Evolutionary conservation across 2,113 vertebrate genomes (phyloP).

Genomic region (Pungitius pungitius): DNA sequence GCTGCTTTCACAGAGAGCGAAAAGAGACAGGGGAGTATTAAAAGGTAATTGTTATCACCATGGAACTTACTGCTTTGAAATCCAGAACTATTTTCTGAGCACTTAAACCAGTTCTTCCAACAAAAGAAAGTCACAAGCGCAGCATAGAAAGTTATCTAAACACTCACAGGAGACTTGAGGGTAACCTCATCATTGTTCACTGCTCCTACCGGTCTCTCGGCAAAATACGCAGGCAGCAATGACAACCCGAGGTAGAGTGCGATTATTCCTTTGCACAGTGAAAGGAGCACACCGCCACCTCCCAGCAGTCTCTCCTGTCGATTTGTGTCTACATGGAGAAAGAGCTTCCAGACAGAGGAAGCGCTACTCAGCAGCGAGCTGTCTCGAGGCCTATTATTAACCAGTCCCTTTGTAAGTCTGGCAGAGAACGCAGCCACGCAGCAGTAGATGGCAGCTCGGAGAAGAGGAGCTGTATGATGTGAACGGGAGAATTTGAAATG

Average conservation of each 20-base stretch:
- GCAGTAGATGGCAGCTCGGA: conserved; percentile 46
- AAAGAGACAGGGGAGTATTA: conserved; percentile 52
- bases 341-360: conserved; percentile 59
- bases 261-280: conserved; percentile 62
- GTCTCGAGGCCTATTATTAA: conserved; percentile 73
- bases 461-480: conserved; percentile 46
- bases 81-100: conserved; percentile 14
- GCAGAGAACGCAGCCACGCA: conserved; percentile 31
- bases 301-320: conserved; percentile 65
- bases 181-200: conserved; percentile 49
- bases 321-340: conserved; percentile 59
- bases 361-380: conserved; percentile 57
- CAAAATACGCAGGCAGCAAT: conserved; percentile 61
- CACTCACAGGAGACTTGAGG: conserved; percentile 7
- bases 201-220: conserved; percentile 41
- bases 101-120: conserved; percentile 1
- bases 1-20: conserved; percentile 87
- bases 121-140: conserved; percentile 11
- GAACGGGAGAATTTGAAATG: conserved; percentile 48
- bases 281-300: conserved; percentile 64
- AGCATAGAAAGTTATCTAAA: conserved; percentile 18
- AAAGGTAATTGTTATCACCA: conserved; percentile 40
- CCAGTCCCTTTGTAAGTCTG: conserved; percentile 48
- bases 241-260: conserved; percentile 50
- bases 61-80: conserved; percentile 13